These are phyloP conservation scores for Lasioglossum oenotherae DNA, from an alignment of 2,888 invertebrate genomes.

Conservation along the genomic window DNA sequence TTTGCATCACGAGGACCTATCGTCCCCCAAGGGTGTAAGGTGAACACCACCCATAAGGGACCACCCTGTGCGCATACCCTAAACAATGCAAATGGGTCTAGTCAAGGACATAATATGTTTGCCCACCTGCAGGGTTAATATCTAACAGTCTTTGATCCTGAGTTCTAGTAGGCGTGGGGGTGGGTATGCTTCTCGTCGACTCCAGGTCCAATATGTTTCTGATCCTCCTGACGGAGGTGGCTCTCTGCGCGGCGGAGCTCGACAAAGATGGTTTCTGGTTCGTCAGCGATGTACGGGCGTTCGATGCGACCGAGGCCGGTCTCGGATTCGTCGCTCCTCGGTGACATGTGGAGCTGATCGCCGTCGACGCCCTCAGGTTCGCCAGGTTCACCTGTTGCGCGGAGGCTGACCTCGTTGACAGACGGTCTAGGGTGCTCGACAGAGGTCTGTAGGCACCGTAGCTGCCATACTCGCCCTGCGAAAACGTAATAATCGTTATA, in stretches of 20 bases:
- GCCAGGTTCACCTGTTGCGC: constrained; percentile 86
- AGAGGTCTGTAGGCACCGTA: constrained; percentile 89
- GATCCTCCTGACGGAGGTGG: constrained; percentile 91
- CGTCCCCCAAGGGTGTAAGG: background rate
- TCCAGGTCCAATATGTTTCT: constrained; percentile 92
- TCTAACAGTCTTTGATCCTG: constrained; percentile 90
- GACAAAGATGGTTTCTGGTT: constrained; percentile 78
- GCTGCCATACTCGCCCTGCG: constrained; percentile 82
- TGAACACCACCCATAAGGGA: constrained; percentile 6
- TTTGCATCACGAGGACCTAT: constrained; percentile 10
- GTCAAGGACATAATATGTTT: background rate
- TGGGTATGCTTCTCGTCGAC: constrained; percentile 87
- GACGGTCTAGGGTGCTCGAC: constrained; percentile 89
- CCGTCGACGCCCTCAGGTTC: constrained; percentile 82
- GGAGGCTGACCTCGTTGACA: constrained; percentile 88
- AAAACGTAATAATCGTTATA: background rate
- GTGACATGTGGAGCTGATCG: constrained; percentile 82
- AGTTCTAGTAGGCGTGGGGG: constrained; percentile 90
- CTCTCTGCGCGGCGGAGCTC: constrained; percentile 80
- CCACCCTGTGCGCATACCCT: constrained; percentile 1
- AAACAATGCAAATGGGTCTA: constrained; percentile 4
- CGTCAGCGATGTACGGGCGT: constrained; percentile 78
- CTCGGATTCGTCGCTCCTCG: constrained; percentile 78
- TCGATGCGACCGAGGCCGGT: constrained; percentile 82
- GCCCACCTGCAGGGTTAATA: constrained; percentile 93